Conservation (phyloP, 2,797 vertebrate genomes). For the Phrynocephalus guinanensis region DNA sequence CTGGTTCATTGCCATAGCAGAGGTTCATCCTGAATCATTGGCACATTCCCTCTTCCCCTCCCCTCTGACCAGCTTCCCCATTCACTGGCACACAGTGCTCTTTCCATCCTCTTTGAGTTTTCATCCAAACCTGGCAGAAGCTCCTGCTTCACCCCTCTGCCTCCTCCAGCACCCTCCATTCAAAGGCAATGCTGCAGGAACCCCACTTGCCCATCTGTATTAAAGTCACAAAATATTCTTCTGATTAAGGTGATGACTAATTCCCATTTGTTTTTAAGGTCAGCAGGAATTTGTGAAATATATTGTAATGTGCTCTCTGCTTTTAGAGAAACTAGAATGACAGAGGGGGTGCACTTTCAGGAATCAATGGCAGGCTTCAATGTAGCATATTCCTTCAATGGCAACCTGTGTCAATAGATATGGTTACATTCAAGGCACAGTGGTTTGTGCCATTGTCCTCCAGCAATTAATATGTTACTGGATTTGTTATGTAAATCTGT, state of each 20-base stretch:
- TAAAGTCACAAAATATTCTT: not conserved
- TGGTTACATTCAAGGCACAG: not conserved
- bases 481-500: not conserved
- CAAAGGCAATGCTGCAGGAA: no score
- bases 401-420: not conserved
- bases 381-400: not conserved
- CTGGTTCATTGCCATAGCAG: no score
- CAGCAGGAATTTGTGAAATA: not conserved
- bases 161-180: no score
- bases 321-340: not conserved
- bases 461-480: not conserved
- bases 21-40: no score
- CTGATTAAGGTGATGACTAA: not conserved
- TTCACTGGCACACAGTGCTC: no score
- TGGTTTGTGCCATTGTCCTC: not conserved
- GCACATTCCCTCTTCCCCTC: no score
- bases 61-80: no score
- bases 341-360: not conserved
- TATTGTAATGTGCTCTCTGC: not conserved
- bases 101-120: no score
- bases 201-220: no score
- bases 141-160: no score
- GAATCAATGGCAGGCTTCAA: not conserved
- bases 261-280: not conserved
- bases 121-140: no score